Evolutionary conservation across 1,140 invertebrate species (phyloP), one percentile per base, ranked within the genome.

Genomic region (Arctopsyche grandis): DNA sequence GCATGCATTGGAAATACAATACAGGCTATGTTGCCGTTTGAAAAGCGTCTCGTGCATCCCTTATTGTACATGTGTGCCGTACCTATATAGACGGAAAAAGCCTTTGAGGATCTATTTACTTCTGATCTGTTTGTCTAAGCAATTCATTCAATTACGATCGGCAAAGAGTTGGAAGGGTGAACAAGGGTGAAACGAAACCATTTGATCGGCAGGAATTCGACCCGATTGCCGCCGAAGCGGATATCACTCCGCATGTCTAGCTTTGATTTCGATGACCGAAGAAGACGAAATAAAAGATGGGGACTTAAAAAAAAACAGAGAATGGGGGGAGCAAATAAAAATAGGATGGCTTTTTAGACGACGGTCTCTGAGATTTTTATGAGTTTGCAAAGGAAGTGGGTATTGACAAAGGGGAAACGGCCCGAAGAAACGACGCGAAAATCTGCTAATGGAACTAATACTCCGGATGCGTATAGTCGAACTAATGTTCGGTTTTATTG

Each of bases 81-180:
- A 29, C 63, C 63, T 66, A 24, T 10, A 5, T 26, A 26, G 3
- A 10, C 21, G 22, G 77, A 82, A 80, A 82, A 82, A 80, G 38
- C 80, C 82, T 83, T 83, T 83, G 82, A 83, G 79, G 75, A 69
- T 83, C 82, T 79, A 75, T 83, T 83, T 81, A 83, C 82, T 81
- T 79, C 56, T 78, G 79, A 81, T 81, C 76, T 80, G 82, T 83
- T 83, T 83, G 82, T 83, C 73, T 83, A 81, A 83, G 80, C 82
- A 81, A 81, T 83, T 83, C 82, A 83, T 81, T 83, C 82, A 83
- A 83, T 83, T 83, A 83, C 82, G 79, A 79, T 77, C 58, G 66
- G 78, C 79, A 82, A 82, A 80, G 81, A 82, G 81, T 80, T 77
- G 56, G 71, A 73, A 73, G 81, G 76, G 63, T 44, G 29, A 69